A percentile compares a stretch with the other conserved stretches of the same genome.
phyloP scores from a whole-genome alignment of 2,888 invertebrate species.

The Cephus sareptanus region DNA sequence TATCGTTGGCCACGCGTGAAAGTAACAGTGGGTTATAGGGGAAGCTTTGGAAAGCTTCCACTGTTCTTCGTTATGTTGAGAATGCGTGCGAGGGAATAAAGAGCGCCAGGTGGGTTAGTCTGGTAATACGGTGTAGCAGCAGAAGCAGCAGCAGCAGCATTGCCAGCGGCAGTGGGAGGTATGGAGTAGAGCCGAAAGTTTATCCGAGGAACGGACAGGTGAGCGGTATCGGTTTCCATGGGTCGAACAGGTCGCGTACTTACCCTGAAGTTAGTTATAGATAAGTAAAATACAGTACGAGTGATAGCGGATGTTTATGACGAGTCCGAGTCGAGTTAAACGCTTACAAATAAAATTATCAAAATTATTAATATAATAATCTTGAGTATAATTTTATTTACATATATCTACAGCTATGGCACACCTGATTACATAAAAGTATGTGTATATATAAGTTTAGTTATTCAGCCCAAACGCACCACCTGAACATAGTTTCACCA shows the following conservation, averaged over 20 bases:
- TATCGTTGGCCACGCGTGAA: neutral
- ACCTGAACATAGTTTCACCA: neutral
- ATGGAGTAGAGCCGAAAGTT: neutral
- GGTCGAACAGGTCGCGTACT: neutral
- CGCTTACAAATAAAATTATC: neutral
- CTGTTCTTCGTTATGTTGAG: neutral
- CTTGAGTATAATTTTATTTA: neutral
- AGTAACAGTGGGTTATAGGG: neutral
- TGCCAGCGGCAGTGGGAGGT: neutral
- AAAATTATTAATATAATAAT: neutral
- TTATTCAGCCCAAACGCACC: neutral
- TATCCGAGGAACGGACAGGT: neutral
- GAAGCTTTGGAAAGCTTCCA: neutral
- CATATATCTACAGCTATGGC: neutral
- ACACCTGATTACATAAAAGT: neutral
- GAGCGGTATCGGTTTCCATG: neutral
- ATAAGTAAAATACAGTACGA: neutral
- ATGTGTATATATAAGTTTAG: neutral
- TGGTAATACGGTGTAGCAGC: neutral
- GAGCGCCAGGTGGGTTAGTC: neutral
- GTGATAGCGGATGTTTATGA: neutral
- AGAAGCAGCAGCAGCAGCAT: neutral
- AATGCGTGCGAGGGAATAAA: neutral
- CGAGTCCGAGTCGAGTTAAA: neutral
- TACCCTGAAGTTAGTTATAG: neutral